Conservation (phyloP, 2,113 vertebrate genomes). For the Scalopus aquaticus region DNA sequence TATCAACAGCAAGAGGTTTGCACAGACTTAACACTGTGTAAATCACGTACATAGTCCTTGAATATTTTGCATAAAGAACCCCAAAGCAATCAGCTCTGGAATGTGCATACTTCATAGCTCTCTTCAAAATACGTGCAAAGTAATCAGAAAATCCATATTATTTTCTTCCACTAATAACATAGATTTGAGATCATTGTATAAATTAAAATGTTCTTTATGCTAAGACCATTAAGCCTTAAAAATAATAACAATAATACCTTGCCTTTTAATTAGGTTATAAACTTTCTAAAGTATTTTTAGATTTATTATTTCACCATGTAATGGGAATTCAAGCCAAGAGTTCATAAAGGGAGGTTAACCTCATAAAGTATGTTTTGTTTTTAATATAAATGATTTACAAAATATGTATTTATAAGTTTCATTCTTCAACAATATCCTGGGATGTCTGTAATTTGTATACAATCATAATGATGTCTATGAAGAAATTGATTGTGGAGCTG, state of each 20-base stretch:
- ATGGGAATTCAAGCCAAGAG: conserved; percentile 6
- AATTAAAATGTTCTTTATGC: conserved; percentile 35
- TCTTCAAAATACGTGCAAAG: background rate
- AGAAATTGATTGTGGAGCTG: background rate
- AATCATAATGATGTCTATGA: background rate
- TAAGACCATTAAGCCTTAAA: conserved; percentile 17
- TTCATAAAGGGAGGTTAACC: background rate
- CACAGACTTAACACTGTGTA: background rate
- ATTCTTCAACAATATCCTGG: background rate
- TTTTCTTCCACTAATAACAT: conserved; percentile 37
- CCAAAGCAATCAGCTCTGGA: background rate
- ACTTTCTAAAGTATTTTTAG: conserved; percentile 40
- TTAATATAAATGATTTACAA: background rate
- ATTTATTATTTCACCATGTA: conserved; percentile 6
- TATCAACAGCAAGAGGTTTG: background rate
- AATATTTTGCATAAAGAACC: background rate
- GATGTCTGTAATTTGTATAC: background rate
- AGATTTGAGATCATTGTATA: conserved; percentile 39
- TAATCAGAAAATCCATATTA: conserved; percentile 36
- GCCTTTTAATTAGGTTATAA: conserved; percentile 44
- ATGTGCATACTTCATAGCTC: background rate
- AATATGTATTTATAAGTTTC: background rate
- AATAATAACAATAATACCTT: conserved; percentile 14
- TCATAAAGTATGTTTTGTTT: background rate
- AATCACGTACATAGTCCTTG: background rate